Evolutionary conservation across 2,113 vertebrate genomes (phyloP).

Genomic region (Hyperoodon ampullatus): DNA sequence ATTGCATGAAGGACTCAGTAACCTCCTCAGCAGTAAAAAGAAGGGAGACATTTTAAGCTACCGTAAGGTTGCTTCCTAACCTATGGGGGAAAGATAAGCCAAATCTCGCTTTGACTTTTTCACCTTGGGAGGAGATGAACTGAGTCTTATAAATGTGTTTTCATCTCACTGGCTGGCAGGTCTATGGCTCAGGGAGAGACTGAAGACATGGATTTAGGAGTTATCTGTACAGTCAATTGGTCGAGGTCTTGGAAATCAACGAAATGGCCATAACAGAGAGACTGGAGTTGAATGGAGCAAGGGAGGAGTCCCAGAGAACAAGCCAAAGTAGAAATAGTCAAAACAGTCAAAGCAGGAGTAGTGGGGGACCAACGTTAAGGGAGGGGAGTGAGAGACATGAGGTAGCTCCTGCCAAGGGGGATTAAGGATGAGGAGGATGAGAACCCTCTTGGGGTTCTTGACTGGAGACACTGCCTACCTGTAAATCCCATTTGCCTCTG

Average conservation of each 20-base stretch:
- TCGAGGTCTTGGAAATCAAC: not conserved
- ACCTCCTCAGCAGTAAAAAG: not conserved
- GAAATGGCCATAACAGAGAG: not conserved
- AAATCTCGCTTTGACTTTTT: not conserved
- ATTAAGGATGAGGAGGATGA: not conserved
- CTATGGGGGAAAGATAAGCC: not conserved
- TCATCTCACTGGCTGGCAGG: not conserved
- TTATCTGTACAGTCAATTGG: not conserved
- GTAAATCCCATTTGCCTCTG: constrained; percentile 23
- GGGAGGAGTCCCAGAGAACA: not conserved
- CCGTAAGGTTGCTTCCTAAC: not conserved
- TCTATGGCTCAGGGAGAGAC: not conserved
- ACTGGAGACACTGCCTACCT: not conserved
- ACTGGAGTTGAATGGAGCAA: too few species aligned
- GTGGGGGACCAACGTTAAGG: accelerated
- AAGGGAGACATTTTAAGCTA: not conserved
- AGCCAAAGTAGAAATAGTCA: not conserved
- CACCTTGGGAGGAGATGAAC: not conserved
- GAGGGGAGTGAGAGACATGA: not conserved
- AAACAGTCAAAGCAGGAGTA: not conserved
- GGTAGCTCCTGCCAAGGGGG: not conserved
- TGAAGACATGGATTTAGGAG: not conserved
- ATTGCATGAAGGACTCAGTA: not conserved
- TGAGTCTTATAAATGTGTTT: not conserved
- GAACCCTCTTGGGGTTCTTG: not conserved